Evolutionary conservation across 2,797 vertebrate species (phyloP), one percentile per base, ranked within the genome.

Genomic region (Mallotus villosus): DNA sequence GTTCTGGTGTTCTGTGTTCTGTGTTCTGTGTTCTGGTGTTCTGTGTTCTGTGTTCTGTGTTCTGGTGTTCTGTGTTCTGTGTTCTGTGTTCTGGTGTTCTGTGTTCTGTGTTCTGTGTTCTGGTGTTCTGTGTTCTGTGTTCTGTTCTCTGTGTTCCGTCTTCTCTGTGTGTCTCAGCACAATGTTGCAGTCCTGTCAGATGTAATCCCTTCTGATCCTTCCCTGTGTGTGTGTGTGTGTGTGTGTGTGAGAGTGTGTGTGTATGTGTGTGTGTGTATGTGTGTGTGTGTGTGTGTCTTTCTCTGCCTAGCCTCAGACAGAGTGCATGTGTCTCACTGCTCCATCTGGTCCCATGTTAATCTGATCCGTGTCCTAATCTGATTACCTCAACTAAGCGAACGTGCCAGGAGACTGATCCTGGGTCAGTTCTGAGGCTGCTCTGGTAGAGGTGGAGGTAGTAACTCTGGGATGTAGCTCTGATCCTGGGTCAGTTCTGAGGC

Each of bases 341-440:
- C 53, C 67, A 58, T 51, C 67, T 68, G 67, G 51, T 68, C 27
- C 67, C 32, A 59, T 58, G 29, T 17, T 68, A 68, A 68, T 68
- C 67, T 32, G 14, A 68, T 68, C 29, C 24, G 6, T 58, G 53
- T 22, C 9, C 21, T 68, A 68, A 68, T 68, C 67, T 68, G 53
- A 58, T 68, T 68, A 59, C 19, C 67, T 29, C 34, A 53, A 14
- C 53, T 22, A 27, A 9, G 11, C n/a, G 12, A 58, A 34, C 12
- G 12, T 17, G 34, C 7, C 29, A 8, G 25, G 14, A 32, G 3
- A 2, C 65, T 53, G 66, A 5, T 66, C 64, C 19, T 9, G 7
- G 51, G 51, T 68, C 66, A 21, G 49, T 68, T 55, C 19, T 22
- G 16, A 32, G 66, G 25, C n/a, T 29, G 11, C n/a, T 59, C 46